Base-by-base conservation (phyloP, 2,797 vertebrate genomes). In the Galago senegalensis region DNA sequence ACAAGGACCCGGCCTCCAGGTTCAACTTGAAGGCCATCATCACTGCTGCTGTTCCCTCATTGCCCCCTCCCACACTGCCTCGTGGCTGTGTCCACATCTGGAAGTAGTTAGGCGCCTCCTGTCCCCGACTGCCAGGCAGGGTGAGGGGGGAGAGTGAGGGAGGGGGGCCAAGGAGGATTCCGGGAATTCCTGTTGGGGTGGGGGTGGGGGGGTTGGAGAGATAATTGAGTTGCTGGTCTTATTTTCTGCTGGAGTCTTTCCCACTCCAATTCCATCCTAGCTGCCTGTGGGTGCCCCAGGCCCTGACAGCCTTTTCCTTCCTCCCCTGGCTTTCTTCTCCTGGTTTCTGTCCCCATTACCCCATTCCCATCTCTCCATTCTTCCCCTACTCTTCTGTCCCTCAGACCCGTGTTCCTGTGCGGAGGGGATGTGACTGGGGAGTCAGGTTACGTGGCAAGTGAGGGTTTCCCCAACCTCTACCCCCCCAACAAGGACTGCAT, bases 381-480 rank as follows among this genome's bases (percentile, higher is more conserved):
- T 31, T 61, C 46, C 37, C n/a, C 61, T 53, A 53, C 49, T 60
- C 85, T 92, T 84, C 63, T 85, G n/a, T 86, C 53, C 94, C 69
- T 11, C 98, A 99, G 99, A 98, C 99, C 99, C 0, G 98, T 99
- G 95, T 99, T 99, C 97, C 88, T 98, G 95, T 99, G 99, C 12
- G 99, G 99, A 89, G 99, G 99, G 46, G 98, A 99, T 27, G 93
- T 99, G 80, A 98, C 97, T 0, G 97, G 98, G 31, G 99, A 99
- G n/a, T 99, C 99, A 0, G 99, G 99, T 90, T 99, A 99, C 84
- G 98, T 99, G 43, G 99, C 98, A 96, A 99, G 99, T 61, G 99
- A 99, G 87, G 99, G 98, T 2, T 99, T 99, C 97, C 99, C 99
- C 37, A 99, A 97, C 85, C 98, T 98, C 97, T 99, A 99, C 97